A percentile compares a stretch with the other conserved stretches of the same genome.
phyloP scores from a whole-genome alignment of 2,888 invertebrate species.

The Copidosoma aretas region DNA sequence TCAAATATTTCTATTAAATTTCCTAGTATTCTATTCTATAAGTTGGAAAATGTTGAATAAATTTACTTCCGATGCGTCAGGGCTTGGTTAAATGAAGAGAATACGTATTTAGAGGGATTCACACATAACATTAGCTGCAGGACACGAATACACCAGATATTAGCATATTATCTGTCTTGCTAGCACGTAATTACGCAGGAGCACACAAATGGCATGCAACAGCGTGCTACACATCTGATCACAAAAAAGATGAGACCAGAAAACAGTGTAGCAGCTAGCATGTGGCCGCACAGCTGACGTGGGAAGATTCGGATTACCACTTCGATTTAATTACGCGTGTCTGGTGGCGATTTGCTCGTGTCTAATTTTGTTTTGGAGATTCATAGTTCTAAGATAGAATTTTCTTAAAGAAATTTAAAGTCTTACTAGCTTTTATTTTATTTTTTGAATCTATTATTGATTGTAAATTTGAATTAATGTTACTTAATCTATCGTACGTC shows the following conservation, averaged over 20 bases:
- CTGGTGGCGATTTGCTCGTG: constrained; percentile 31
- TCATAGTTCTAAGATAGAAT: too few species aligned
- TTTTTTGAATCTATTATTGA: too few species aligned
- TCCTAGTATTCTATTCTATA: too few species aligned
- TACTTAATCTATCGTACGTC: too few species aligned
- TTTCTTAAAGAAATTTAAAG: too few species aligned
- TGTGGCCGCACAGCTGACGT: constrained; percentile 36
- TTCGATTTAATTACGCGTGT: constrained; percentile 27
- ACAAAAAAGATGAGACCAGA: constrained; percentile 30
- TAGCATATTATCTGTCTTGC: constrained; percentile 56
- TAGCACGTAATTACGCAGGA: constrained; percentile 50
- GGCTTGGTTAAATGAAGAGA: constrained; percentile 45
- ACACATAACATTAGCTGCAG: constrained; percentile 56
- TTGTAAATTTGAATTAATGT: too few species aligned
- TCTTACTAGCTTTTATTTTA: too few species aligned
- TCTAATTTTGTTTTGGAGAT: too few species aligned
- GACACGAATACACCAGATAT: too few species aligned
- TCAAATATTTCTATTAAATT: too few species aligned
- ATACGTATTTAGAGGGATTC: constrained; percentile 50
- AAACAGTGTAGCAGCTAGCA: constrained; percentile 31
- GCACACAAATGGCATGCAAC: too few species aligned
- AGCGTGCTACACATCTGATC: constrained; percentile 52
- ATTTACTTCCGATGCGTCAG: constrained; percentile 11
- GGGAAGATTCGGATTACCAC: constrained; percentile 47
- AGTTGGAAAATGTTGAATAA: too few species aligned